Evolutionary conservation across 2,888 invertebrate species (phyloP).

Genomic region (Cerceris rybyensis): DNA sequence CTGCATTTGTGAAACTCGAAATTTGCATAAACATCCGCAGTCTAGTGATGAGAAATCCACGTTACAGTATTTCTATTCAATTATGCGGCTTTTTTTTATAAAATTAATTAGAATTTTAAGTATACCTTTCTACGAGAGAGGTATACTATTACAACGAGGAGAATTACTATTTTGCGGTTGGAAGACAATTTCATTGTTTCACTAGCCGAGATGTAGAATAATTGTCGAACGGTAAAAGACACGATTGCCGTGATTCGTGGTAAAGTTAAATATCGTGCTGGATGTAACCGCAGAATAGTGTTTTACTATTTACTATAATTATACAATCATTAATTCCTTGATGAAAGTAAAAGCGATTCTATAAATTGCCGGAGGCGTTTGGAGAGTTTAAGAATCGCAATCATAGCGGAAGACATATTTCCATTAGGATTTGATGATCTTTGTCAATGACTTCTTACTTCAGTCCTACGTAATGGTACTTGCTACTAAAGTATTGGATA

Average conservation of each 20-base stretch:
- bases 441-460: not conserved
- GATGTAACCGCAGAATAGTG: constrained; percentile 37
- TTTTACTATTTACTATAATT: constrained; percentile 25
- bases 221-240: constrained; percentile 8
- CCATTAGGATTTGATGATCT: constrained; percentile 6
- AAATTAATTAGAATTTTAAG: too few relatives aligned
- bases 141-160: not conserved
- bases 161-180: constrained; percentile 9
- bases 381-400: constrained; percentile 4
- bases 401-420: constrained; percentile 1
- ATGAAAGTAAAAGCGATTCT: constrained; percentile 16
- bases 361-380: not conserved
- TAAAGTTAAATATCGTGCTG: constrained; percentile 30
- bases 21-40: too few relatives aligned
- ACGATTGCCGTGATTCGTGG: constrained; percentile 29
- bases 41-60: too few relatives aligned
- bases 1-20: too few relatives aligned
- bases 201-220: constrained; percentile 1
- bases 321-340: constrained; percentile 6
- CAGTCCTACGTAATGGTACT: too few relatives aligned
- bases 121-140: not conserved
- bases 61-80: too few relatives aligned
- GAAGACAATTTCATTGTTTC: constrained; percentile 21
- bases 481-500: too few relatives aligned
- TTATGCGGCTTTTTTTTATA: too few relatives aligned